A percentile compares a stretch with the other conserved stretches of the same genome.
Conservation (phyloP, 2,888 invertebrate species). For the Acanthoscelides obtectus region DNA sequence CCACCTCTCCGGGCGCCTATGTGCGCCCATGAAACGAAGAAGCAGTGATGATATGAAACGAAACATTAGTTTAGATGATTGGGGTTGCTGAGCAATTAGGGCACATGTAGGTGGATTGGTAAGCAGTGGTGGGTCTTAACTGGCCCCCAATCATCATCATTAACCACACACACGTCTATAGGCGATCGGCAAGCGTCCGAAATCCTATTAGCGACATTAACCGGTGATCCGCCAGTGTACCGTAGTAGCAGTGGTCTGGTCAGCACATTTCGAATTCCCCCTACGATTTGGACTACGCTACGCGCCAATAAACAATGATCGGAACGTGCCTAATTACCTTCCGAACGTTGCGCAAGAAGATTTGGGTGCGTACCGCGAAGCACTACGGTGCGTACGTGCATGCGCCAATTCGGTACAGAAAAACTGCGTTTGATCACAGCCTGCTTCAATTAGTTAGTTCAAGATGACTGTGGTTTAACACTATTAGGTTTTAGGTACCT, state of each 20-base stretch:
- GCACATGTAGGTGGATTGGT: neutral
- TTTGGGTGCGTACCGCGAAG: no score
- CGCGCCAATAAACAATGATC: slow-evolving; percentile 17
- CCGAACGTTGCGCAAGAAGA: neutral
- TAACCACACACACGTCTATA: neutral
- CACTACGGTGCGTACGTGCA: no score
- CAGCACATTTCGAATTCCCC: neutral
- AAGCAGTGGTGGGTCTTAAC: neutral
- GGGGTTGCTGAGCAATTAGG: neutral
- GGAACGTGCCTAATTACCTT: slow-evolving; percentile 19
- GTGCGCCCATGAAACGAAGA: no score
- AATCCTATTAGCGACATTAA: neutral
- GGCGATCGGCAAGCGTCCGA: neutral
- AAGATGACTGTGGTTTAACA: no score
- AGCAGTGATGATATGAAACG: neutral
- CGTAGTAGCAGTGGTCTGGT: neutral
- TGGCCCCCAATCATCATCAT: neutral
- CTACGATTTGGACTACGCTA: neutral
- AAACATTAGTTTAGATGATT: neutral
- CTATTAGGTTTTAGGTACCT: no score
- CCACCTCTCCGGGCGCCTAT: no score
- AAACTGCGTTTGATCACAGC: no score
- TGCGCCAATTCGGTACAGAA: no score
- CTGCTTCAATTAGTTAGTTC: no score
- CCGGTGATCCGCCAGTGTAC: neutral